Base-by-base conservation (phyloP, 2,797 vertebrate species). In the Lepus oiostolus region DNA sequence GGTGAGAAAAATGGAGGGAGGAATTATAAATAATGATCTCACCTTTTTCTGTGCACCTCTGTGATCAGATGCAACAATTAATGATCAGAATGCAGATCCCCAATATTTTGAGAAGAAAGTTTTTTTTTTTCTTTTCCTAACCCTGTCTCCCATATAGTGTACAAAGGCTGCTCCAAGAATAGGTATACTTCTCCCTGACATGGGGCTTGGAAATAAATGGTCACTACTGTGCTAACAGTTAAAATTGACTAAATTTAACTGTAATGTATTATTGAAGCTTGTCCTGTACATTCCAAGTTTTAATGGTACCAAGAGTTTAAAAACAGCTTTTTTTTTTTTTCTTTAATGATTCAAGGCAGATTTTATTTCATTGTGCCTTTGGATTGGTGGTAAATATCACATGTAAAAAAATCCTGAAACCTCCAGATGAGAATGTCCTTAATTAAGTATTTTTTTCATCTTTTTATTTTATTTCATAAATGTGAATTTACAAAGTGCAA, bases 1-100 rank as follows among this genome's bases (percentile, higher is more conserved):
- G 28, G 30, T 11, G 0, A 28, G 9, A 52, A 26, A 5, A 26
- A 9, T 38, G 32, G 0, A 2, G 22, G n/a, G 32, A 26, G 22
- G 12, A 35, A 8, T 58, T 17, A 38, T 13, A 24, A 60, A 35
- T 22, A 28, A 38, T 26, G 24, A 32, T 10, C 32, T 26, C 12
- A 11, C 13, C 0, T 32, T 21, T 16, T 12, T 60, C 22, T 62
- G 22, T 80, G 77, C 4, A 60, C 22, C 24, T 35, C n/a, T 62
- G 12, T 60, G 32, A 60, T 62, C 13, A 60, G 52, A 80, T 60
- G 22, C 22, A 38, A 4, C 54, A 35, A 80, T 38, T 12, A 38
- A 54, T 60, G 54, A 62, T 62, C 32, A 38, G 21, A 38, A 7
- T 7, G 35, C 32, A 38, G 13, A 60, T 35, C 4, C 32, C n/a